Evolutionary conservation across 2,113 vertebrate species (phyloP), one percentile per base, ranked within the genome.

Genomic region (Nematolebias whitei): DNA sequence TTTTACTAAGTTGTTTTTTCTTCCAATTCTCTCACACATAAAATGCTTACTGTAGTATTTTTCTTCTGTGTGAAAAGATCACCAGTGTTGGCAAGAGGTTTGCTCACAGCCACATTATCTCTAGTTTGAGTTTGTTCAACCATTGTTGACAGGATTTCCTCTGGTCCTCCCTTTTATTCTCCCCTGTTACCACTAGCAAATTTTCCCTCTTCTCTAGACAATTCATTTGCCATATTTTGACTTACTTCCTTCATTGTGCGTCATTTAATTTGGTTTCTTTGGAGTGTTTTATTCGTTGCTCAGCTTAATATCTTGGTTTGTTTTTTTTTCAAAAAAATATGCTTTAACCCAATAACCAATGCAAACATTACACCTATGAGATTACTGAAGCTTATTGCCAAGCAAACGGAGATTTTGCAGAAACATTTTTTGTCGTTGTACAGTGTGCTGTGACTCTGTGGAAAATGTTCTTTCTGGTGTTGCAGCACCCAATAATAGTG

Each of bases 131-230:
- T 90, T 88, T 89, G 78, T 84, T 82, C 80, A 71, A 44, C 67
- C 80, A 76, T 79, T 87, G 82, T 83, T 80, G 74, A 80, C 82
- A 86, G 87, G 86, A 90, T 91, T 90, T 90, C 88, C 86, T 87
- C 78, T 80, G 57, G n/a, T n/a, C n/a, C 20, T 78, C 68, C 72
- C 44, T 63, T 23, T 39, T 7, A 68, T 76, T 62, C 66, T 66
- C 63, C 35, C 12, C n/a, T 9, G 11, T 55, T 20, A 57, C 68
- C 24, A 40, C 14, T 3, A 69, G 58, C 63, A 54, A 24, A 45
- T 60, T 62, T 69, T 57, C 66, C 49, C 74, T 76, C 64, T 65
- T 68, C 53, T 69, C 72, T 32, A 32, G 50, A 32, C n/a, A 20
- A 45, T 48, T 29, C 15, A 3, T 24, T 19, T 8, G 11, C 15